Conservation (phyloP, 2,888 invertebrate species). For the Ptycholaimellus sp. region DNA sequence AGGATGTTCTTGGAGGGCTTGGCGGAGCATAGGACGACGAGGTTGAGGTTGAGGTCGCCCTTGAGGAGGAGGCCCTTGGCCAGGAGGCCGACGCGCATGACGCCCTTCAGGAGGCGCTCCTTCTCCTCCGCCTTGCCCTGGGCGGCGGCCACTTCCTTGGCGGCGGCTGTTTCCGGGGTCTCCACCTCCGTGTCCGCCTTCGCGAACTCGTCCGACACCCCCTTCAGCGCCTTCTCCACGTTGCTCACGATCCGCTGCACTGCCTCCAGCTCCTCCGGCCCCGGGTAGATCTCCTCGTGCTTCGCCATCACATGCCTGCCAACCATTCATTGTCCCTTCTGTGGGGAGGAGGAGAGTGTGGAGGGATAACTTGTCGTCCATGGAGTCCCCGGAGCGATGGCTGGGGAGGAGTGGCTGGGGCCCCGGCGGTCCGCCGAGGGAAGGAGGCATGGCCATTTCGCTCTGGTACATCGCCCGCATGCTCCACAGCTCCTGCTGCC, state of each 20-base stretch:
- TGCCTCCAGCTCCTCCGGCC: slow-evolving; percentile 46
- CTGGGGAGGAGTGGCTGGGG: neutral
- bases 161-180: neutral
- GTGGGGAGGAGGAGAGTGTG: slow-evolving; percentile 35
- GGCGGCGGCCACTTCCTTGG: slow-evolving; percentile 4
- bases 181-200: slow-evolving; percentile 27
- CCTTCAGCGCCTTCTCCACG: slow-evolving; percentile 74
- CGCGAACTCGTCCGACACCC: slow-evolving; percentile 65
- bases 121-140: slow-evolving; percentile 32
- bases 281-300: slow-evolving; percentile 68
- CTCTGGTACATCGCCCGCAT: slow-evolving; percentile 4
- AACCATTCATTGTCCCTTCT: slow-evolving; percentile 40
- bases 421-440: neutral
- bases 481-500: slow-evolving; percentile 33
- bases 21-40: slow-evolving; percentile 79
- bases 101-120: slow-evolving; percentile 61
- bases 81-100: slow-evolving; percentile 78
- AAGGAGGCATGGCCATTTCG: neutral
- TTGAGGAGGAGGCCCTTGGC: slow-evolving; percentile 66
- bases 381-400: slow-evolving; percentile 37
- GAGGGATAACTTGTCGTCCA: slow-evolving; percentile 75
- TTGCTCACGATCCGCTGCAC: slow-evolving; percentile 76
- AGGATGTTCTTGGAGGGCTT: slow-evolving; percentile 65
- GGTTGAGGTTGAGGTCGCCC: slow-evolving; percentile 58
- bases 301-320: slow-evolving; percentile 20